Conservation (phyloP, 2,888 invertebrate genomes). For the Diaprepes abbreviatus region DNA sequence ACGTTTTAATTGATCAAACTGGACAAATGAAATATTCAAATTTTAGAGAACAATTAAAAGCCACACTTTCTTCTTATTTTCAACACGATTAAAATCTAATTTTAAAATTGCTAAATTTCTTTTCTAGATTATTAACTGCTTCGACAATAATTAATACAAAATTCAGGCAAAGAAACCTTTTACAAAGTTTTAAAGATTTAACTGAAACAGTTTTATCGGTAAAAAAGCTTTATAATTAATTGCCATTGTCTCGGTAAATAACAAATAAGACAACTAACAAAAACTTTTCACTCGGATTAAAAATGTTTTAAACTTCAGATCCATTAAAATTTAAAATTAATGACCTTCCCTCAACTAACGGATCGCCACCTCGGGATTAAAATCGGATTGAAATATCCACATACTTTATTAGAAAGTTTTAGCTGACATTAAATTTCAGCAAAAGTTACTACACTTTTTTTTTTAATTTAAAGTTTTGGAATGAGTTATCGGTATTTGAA, state of each 20-base stretch:
- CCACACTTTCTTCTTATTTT: too few species aligned
- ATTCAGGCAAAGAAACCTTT: too few species aligned
- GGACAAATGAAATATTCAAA: too few species aligned
- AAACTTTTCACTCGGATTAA: not conserved
- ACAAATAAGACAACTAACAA: not conserved
- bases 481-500: not conserved
- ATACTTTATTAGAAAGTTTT: constrained; percentile 5
- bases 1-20: too few species aligned
- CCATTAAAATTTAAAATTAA: constrained; percentile 7
- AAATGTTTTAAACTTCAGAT: not conserved
- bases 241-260: not conserved
- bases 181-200: too few species aligned
- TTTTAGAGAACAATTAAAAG: too few species aligned
- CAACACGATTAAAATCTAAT: too few species aligned
- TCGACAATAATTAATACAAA: too few species aligned
- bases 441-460: not conserved
- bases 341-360: not conserved
- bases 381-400: constrained; percentile 7
- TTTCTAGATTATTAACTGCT: too few species aligned
- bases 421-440: not conserved
- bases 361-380: constrained; percentile 8
- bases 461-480: not conserved
- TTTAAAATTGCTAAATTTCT: too few species aligned
- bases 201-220: too few species aligned
- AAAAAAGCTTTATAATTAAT: not conserved